Base-by-base conservation (phyloP, 2,797 vertebrate species). In the Rhabdomys pumilio region DNA sequence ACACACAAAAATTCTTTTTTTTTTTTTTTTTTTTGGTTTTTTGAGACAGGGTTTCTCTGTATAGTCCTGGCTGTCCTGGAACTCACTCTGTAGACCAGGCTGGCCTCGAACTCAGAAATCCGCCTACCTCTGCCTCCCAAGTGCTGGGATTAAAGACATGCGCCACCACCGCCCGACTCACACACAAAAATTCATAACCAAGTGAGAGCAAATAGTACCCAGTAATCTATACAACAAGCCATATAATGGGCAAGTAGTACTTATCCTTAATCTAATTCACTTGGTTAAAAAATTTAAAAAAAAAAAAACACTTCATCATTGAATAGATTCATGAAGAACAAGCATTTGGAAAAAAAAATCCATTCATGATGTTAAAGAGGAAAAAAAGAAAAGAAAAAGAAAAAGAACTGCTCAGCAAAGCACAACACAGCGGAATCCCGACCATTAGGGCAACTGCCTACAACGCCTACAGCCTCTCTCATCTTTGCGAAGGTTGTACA, bases 251-350 rank as follows among this genome's bases (percentile, higher is more conserved):
- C 34, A 85, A 80, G 38, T 55, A 75, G 14, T 57, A 2, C 34
- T 83, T 63, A 50, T 14, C 31, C 77, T 80, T 14, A 61, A 65
- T 47, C 34, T 53, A 89, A 93, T 29, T 92, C n/a, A 38, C 47
- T 7, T 1, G 8, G 7, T 31, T n/a, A 47, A 83, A 29, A 89
- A n/a, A 80, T 29, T 63, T 80, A 84, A 38, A 38, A 38, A 38
- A 38, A 38, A 38, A 38, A 88, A 93, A 73, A 0, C 12, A 72
- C 11, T 44, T 41, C 38, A 44, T 88, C 73, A 85, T 26, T 76
- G 55, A 89, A 65, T 4, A 93, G 19, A 95, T 50, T 11, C 50
- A 50, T 4, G 29, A 1, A 59, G n/a, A 89, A 96, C 95, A 86
- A n/a, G 22, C 44, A 89, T 67, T 73, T 69, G 20, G 57, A 7